These are phyloP conservation scores for Oligia fasciuncula DNA, from an alignment of 2,888 invertebrate genomes.

Conservation along the genomic window DNA sequence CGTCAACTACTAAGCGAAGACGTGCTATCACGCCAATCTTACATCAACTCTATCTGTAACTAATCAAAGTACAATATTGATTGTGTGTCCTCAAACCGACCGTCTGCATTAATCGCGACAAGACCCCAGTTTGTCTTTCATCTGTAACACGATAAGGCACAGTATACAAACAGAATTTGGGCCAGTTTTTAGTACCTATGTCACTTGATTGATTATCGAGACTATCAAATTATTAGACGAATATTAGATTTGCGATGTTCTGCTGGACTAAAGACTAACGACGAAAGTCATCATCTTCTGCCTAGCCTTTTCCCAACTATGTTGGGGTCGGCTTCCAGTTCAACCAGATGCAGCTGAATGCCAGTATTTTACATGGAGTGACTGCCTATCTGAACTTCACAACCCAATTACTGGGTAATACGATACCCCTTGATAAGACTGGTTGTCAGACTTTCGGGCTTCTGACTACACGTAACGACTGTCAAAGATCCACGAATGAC, in stretches of 20 bases:
- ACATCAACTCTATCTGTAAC: conserved; percentile 21
- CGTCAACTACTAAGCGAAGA: background rate
- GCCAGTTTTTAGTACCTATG: conserved; percentile 59
- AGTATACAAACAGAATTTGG: conserved; percentile 65
- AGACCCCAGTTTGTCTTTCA: conserved; percentile 57
- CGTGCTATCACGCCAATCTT: background rate
- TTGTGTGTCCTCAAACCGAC: conserved; percentile 20
- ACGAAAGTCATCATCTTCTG: too few species aligned
- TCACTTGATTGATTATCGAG: conserved; percentile 68
- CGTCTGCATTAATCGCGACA: conserved; percentile 41
- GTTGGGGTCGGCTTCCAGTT: too few species aligned
- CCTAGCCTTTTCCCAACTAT: too few species aligned
- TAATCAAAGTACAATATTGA: conserved; percentile 25
- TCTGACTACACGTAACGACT: too few species aligned
- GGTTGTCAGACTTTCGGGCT: too few species aligned
- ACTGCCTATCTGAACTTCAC: too few species aligned
- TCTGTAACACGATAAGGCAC: conserved; percentile 66
- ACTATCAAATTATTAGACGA: conserved; percentile 6
- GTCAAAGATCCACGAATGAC: too few species aligned
- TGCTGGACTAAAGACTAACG: background rate
- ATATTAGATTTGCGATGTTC: background rate
- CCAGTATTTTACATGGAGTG: too few species aligned
- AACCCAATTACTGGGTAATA: too few species aligned
- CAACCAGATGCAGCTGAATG: too few species aligned
- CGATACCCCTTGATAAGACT: too few species aligned